Evolutionary conservation across 2,113 vertebrate species (phyloP).

Genomic region (Calyptomena viridis): DNA sequence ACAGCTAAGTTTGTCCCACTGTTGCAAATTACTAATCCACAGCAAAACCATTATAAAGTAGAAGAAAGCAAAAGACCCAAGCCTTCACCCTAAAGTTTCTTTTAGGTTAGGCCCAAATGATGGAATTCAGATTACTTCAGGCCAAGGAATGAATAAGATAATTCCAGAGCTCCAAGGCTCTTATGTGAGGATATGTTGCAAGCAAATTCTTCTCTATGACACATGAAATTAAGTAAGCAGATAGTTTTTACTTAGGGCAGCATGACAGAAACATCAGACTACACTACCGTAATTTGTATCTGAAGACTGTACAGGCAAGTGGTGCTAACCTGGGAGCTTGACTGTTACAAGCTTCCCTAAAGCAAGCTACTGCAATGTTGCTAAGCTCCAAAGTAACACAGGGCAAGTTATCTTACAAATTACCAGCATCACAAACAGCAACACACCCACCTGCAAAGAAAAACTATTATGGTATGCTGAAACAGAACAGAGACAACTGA

Average conservation of each 20-base stretch:
- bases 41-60: background rate
- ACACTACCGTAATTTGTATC: background rate
- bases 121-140: background rate
- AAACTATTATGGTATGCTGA: background rate
- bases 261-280: background rate
- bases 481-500: background rate
- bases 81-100: background rate
- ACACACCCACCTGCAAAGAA: accelerated
- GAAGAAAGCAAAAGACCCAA: background rate
- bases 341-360: background rate
- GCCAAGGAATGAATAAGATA: background rate
- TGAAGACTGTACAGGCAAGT: background rate
- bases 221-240: background rate
- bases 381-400: background rate
- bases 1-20: background rate
- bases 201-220: background rate
- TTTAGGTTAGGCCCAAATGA: background rate
- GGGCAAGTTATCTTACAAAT: background rate
- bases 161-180: background rate
- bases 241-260: background rate
- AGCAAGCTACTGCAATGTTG: background rate
- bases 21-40: background rate
- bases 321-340: background rate
- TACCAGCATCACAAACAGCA: background rate
- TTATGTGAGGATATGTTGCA: background rate